Evolutionary conservation across 2,888 invertebrate genomes (phyloP).

Genomic region (Norana najaformis): DNA sequence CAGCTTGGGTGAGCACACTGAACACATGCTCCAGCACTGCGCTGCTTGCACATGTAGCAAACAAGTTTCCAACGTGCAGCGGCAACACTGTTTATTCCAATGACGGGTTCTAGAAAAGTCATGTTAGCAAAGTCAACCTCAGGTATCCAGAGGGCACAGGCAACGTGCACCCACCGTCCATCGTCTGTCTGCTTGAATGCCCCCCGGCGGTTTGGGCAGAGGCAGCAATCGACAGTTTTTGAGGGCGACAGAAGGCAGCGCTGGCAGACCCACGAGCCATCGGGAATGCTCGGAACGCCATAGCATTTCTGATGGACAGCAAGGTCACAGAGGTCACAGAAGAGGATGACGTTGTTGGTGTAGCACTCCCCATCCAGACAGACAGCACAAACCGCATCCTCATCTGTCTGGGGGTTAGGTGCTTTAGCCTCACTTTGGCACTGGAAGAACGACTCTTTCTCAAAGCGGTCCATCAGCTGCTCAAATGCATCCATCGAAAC

Average conservation of each 20-base stretch:
- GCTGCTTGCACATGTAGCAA: conserved; percentile 86
- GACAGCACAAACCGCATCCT: conserved; percentile 97
- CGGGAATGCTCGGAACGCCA: conserved; percentile 94
- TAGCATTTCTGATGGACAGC: conserved; percentile 82
- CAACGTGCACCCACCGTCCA: conserved; percentile 95
- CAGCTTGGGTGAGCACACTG: conserved; percentile 96
- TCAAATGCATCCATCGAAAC: conserved; percentile 88
- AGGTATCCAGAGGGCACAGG: conserved; percentile 98
- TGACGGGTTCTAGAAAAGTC: conserved; percentile 89
- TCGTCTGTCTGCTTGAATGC: conserved; percentile 98
- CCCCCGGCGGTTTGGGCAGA: conserved; percentile 96
- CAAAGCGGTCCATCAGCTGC: conserved; percentile 90
- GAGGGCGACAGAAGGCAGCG: conserved; percentile 92
- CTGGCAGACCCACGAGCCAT: conserved; percentile 96
- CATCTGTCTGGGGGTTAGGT: conserved; percentile 71
- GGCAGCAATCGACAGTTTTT: conserved; percentile 90
- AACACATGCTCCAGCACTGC: conserved; percentile 86
- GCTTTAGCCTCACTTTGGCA: conserved; percentile 22
- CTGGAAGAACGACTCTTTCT: conserved; percentile 79
- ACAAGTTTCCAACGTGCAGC: conserved; percentile 87
- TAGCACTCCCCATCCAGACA: conserved; percentile 99
- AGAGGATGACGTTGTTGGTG: conserved; percentile 95
- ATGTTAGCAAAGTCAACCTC: conserved; percentile 84
- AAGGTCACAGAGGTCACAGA: conserved; percentile 99
- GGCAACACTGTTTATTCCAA: conserved; percentile 93